phyloP scores from a whole-genome alignment of 2,888 invertebrate species.

The Oasisia sp. region DNA sequence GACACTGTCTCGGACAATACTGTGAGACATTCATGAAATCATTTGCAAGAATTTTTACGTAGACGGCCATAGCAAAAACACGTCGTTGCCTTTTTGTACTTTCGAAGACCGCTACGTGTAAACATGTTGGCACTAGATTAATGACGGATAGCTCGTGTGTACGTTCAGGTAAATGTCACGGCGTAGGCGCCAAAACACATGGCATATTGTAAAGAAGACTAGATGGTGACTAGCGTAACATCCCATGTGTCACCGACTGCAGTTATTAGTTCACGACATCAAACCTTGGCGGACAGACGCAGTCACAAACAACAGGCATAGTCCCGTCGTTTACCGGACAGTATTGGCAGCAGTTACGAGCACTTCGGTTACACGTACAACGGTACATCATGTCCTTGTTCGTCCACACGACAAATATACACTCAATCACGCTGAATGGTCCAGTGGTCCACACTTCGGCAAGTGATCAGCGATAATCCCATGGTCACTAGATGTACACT shows the following conservation, averaged over 20 bases:
- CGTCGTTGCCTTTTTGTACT: background rate
- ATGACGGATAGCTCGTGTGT: background rate
- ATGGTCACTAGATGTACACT: background rate
- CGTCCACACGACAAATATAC: background rate
- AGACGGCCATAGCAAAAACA: background rate
- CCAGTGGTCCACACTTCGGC: background rate
- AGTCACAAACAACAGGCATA: background rate
- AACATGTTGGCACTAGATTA: background rate
- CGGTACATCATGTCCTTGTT: background rate
- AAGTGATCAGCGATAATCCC: background rate
- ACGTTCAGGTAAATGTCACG: background rate
- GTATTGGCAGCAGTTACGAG: background rate
- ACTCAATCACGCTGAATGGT: background rate
- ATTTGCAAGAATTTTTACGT: background rate
- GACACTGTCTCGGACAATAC: background rate
- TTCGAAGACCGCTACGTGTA: background rate
- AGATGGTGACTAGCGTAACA: background rate
- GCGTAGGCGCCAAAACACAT: background rate
- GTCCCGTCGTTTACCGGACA: background rate
- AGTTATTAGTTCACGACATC: background rate
- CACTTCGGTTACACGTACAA: background rate
- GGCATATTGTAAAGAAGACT: background rate
- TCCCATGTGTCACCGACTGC: background rate
- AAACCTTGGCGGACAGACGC: too few species aligned
- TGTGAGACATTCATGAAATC: background rate